phyloP scores from a whole-genome alignment of 2,113 vertebrate species.

The Rhinogobius similis region DNA sequence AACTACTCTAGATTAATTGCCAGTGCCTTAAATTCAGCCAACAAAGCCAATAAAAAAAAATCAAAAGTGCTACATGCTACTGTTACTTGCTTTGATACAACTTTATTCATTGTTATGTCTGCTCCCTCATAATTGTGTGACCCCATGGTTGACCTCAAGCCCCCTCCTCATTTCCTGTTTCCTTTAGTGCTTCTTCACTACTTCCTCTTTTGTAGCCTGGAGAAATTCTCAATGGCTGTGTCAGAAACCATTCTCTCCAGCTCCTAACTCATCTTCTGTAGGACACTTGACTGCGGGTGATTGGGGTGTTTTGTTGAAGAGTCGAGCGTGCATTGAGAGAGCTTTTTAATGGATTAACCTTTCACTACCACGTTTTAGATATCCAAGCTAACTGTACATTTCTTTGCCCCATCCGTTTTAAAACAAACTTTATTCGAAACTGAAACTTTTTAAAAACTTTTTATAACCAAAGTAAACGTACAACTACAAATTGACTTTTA shows the following conservation, averaged over 20 bases:
- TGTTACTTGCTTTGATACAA: conserved; percentile 1
- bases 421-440: too few species aligned
- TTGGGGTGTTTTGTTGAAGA: neutral
- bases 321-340: neutral
- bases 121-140: conserved; percentile 10
- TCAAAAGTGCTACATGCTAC: neutral
- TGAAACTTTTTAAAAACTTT: too few species aligned
- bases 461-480: too few species aligned
- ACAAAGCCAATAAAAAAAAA: neutral
- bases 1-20: too few species aligned
- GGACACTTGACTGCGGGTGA: neutral
- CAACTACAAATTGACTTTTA: neutral
- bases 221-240: conserved; percentile 6
- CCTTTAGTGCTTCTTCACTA: conserved; percentile 17
- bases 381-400: neutral
- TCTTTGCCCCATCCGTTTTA: neutral
- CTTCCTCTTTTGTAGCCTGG: conserved; percentile 27
- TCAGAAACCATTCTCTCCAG: neutral
- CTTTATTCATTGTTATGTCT: conserved; percentile 12
- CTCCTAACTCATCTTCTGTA: neutral
- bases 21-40: too few species aligned
- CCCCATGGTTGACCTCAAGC: conserved; percentile 23
- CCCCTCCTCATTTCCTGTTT: conserved; percentile 49
- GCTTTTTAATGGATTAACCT: neutral
- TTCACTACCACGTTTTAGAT: neutral